Evolutionary conservation across 2,113 vertebrate genomes (phyloP).

Genomic region (Odobenus rosmarus): DNA sequence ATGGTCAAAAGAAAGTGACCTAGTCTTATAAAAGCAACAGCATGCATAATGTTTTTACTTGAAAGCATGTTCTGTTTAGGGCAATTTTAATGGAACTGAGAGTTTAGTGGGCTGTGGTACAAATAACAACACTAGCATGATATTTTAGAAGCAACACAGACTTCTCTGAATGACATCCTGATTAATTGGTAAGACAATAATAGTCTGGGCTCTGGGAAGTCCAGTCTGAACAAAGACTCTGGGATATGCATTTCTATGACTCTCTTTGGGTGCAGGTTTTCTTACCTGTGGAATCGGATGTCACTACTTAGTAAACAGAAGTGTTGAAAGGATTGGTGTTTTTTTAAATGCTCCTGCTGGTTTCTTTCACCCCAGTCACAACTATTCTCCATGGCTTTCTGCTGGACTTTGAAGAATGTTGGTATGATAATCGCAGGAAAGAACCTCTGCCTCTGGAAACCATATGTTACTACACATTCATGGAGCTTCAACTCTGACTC

Average conservation of each 20-base stretch:
- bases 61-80: neutral
- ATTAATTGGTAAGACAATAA: neutral
- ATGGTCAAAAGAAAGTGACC: conserved; percentile 4
- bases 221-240: neutral
- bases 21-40: neutral
- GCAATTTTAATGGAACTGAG: neutral
- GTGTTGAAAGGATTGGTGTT: neutral
- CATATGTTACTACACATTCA: neutral
- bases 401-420: conserved; percentile 57
- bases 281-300: conserved; percentile 5
- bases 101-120: neutral
- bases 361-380: neutral
- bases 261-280: neutral
- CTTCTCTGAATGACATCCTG: neutral
- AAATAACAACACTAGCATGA: neutral
- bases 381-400: conserved; percentile 28
- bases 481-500: neutral
- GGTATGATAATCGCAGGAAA: conserved; percentile 51
- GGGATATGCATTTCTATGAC: neutral
- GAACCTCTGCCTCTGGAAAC: conserved; percentile 27
- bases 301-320: neutral
- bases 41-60: neutral
- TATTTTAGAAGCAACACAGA: neutral
- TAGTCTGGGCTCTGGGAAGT: neutral
- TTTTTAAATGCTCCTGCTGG: conserved; percentile 18